Conservation (phyloP, 92 coral and sea anemone species). For the Plumapathes pennacea region DNA sequence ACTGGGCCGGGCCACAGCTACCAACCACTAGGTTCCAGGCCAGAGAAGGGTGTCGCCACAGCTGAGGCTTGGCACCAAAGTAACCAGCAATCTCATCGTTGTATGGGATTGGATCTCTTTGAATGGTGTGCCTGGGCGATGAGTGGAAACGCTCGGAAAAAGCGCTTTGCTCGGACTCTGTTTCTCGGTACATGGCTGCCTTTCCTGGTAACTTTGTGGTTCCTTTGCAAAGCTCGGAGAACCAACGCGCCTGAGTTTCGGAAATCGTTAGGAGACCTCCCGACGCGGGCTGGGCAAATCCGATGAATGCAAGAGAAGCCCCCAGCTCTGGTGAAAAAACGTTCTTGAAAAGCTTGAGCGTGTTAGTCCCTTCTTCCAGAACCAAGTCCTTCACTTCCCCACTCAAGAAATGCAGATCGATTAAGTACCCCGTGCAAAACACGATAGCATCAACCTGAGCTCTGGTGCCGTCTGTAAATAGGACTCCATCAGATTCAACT, state of each 20-base stretch:
- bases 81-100: constrained; percentile 60
- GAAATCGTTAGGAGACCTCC: constrained; percentile 77
- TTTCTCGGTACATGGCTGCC: constrained; percentile 41
- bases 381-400: constrained; percentile 30
- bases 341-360: constrained; percentile 60
- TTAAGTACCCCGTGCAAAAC: constrained; percentile 69
- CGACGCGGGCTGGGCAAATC: constrained; percentile 77
- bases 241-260: constrained; percentile 83
- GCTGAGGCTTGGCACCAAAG: constrained; percentile 80
- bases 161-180: constrained; percentile 25
- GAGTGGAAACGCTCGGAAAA: constrained; percentile 39
- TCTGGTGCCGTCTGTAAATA: constrained; percentile 65
- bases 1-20: constrained; percentile 74
- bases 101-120: constrained; percentile 70
- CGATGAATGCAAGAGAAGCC: constrained; percentile 61
- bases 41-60: constrained; percentile 67
- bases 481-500: constrained; percentile 32
- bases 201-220: constrained; percentile 37
- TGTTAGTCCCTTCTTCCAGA: constrained; percentile 59
- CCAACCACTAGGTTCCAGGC: constrained; percentile 69
- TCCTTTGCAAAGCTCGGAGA: constrained; percentile 77
- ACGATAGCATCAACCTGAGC: constrained; percentile 53
- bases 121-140: constrained; percentile 73
- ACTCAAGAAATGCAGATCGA: constrained; percentile 53
- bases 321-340: constrained; percentile 72